phyloP scores from a whole-genome alignment of 2,797 vertebrate species.

The Myoxocephalus aenaeus region DNA sequence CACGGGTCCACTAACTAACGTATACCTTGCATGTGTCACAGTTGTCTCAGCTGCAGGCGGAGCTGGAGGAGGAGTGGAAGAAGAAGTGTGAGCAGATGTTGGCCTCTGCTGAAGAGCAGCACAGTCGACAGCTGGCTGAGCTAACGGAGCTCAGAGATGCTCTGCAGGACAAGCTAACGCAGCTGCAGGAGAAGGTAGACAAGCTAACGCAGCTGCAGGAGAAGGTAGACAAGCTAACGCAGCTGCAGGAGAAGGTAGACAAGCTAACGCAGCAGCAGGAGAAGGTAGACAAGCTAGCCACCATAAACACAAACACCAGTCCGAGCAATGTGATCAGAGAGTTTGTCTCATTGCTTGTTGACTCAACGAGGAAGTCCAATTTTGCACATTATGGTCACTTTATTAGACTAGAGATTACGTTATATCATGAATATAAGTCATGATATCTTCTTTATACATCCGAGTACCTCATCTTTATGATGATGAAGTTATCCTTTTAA shows the following conservation, averaged over 20 bases:
- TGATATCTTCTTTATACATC: too few relatives aligned
- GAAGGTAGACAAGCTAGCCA: slow-evolving; percentile 75
- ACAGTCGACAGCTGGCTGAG: slow-evolving; percentile 82
- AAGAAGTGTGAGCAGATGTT: slow-evolving; percentile 83
- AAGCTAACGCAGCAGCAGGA: slow-evolving; percentile 85
- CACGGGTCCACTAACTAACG: neutral
- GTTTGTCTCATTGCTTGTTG: neutral
- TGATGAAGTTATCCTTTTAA: neutral
- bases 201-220: slow-evolving; percentile 48
- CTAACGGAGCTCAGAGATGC: slow-evolving; percentile 86
- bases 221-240: slow-evolving; percentile 84
- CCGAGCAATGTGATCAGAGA: neutral
- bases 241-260: slow-evolving; percentile 79
- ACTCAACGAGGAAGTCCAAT: neutral
- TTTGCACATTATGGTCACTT: neutral
- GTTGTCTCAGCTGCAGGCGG: slow-evolving; percentile 87
- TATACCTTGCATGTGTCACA: slow-evolving; percentile 53
- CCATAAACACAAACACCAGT: neutral
- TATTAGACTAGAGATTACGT: neutral
- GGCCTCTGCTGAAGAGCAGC: slow-evolving; percentile 83
- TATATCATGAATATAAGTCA: too few relatives aligned
- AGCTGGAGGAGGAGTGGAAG: slow-evolving; percentile 91
- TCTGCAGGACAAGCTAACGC: slow-evolving; percentile 82
- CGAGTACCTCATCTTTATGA: neutral
- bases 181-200: slow-evolving; percentile 88